Conservation (phyloP, 2,113 vertebrate genomes). For the Platichthys flesus region DNA sequence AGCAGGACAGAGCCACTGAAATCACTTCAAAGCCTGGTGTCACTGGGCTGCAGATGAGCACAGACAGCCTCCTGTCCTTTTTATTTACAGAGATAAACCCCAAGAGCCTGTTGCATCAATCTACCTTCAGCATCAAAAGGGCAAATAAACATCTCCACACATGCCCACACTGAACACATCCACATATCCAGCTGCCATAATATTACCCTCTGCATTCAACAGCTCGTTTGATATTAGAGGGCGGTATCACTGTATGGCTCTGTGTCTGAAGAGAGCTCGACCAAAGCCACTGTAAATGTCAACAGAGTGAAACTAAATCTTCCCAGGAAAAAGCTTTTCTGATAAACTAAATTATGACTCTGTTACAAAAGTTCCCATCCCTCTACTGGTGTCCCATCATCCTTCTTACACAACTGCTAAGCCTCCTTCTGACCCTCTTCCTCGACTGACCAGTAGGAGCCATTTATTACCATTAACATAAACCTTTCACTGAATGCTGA, state of each 20-base stretch:
- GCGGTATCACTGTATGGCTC: constrained; percentile 4
- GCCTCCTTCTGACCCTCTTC: constrained; percentile 30
- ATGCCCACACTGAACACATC: constrained; percentile 14
- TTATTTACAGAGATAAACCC: constrained; percentile 83
- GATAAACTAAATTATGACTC: background rate
- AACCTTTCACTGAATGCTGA: constrained; percentile 51
- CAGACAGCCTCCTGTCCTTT: constrained; percentile 71
- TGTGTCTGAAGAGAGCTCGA: background rate
- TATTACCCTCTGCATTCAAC: constrained; percentile 4
- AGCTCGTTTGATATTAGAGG: constrained; percentile 28
- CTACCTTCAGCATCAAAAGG: constrained; percentile 54
- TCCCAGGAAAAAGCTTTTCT: constrained; percentile 2
- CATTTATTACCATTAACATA: constrained; percentile 56
- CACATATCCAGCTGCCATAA: background rate
- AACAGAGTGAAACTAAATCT: background rate
- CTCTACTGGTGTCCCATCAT: constrained; percentile 4
- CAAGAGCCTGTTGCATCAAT: constrained; percentile 49
- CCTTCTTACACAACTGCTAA: constrained; percentile 19
- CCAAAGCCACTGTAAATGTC: constrained; percentile 15
- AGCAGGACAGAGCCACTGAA: constrained; percentile 73
- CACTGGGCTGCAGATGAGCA: constrained; percentile 82
- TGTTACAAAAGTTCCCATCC: constrained; percentile 15
- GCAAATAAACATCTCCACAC: constrained; percentile 64
- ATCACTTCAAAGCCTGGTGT: constrained; percentile 84
- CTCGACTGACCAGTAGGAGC: constrained; percentile 34